Evolutionary conservation across 1,140 invertebrate genomes (phyloP).

Genomic region (Brachionus plicatilis): DNA sequence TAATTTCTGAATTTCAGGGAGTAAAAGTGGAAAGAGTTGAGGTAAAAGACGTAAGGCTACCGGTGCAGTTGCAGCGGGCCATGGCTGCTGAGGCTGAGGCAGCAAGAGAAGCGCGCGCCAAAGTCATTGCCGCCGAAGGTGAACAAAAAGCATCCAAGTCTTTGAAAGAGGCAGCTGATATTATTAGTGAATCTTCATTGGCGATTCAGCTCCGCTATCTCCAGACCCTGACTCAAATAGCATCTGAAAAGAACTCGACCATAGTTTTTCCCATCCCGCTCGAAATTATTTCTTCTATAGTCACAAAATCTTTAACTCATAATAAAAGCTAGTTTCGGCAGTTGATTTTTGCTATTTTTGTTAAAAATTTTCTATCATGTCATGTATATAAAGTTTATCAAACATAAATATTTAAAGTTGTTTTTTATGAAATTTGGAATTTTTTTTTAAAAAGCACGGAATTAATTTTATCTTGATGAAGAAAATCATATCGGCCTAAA

Average conservation of each 20-base stretch:
- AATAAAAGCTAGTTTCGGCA: neutral
- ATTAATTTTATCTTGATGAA: neutral
- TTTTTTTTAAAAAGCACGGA: neutral
- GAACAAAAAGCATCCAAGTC: constrained; percentile 41
- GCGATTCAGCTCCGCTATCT: constrained; percentile 72
- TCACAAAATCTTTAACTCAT: neutral
- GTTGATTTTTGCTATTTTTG: neutral
- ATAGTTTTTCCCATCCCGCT: constrained; percentile 93
- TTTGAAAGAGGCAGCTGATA: constrained; percentile 40
- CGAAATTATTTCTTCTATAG: constrained; percentile 65
- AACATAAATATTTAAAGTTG: neutral
- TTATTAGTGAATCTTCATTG: constrained; percentile 60
- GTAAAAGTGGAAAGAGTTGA: constrained; percentile 30
- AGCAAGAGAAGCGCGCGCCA: constrained; percentile 49
- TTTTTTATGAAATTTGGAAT: neutral
- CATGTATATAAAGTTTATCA: neutral
- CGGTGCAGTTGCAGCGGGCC: constrained; percentile 47
- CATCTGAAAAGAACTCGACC: constrained; percentile 94
- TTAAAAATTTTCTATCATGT: neutral
- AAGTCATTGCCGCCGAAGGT: constrained; percentile 44
- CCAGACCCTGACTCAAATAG: constrained; percentile 85
- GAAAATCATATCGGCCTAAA: neutral
- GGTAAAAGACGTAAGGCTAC: constrained; percentile 45
- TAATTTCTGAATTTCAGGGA: neutral
- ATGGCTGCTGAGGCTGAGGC: constrained; percentile 53